These are phyloP conservation scores for Dicerorhinus sumatrensis DNA, from an alignment of 2,113 vertebrate species.

Conservation along the genomic window DNA sequence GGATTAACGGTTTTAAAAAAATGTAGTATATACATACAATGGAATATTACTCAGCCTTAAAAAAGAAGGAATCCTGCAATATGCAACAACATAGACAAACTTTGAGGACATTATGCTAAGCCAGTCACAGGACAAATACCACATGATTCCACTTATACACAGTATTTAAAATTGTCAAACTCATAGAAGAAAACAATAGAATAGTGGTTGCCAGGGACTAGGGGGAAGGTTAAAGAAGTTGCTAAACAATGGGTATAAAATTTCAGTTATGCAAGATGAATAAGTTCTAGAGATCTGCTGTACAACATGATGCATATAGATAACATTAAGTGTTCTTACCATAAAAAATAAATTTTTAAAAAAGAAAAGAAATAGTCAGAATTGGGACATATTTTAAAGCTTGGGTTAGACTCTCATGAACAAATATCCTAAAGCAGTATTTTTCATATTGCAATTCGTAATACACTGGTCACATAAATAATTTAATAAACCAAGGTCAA, in stretches of 20 bases:
- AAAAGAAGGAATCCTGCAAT: neutral
- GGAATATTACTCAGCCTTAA: neutral
- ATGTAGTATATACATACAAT: neutral
- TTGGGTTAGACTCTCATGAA: neutral
- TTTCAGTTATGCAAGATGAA: neutral
- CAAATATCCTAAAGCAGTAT: neutral
- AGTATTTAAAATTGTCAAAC: neutral
- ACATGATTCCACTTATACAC: neutral
- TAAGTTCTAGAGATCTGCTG: neutral
- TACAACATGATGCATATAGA: neutral
- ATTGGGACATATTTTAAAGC: neutral
- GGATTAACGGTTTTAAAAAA: neutral
- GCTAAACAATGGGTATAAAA: neutral
- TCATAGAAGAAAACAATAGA: neutral
- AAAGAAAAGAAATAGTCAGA: neutral
- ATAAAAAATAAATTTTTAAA: neutral
- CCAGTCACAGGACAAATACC: neutral
- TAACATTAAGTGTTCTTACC: neutral
- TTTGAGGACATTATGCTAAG: neutral
- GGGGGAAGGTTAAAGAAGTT: neutral
- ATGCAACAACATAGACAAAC: neutral
- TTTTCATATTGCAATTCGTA: slow-evolving; percentile 15
- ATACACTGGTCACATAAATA: slow-evolving; percentile 3
- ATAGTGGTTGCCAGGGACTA: neutral
- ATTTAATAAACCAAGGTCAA: neutral